These are phyloP conservation scores for Pseudopodoces humilis DNA, from an alignment of 2,113 vertebrate genomes.

Conservation along the genomic window DNA sequence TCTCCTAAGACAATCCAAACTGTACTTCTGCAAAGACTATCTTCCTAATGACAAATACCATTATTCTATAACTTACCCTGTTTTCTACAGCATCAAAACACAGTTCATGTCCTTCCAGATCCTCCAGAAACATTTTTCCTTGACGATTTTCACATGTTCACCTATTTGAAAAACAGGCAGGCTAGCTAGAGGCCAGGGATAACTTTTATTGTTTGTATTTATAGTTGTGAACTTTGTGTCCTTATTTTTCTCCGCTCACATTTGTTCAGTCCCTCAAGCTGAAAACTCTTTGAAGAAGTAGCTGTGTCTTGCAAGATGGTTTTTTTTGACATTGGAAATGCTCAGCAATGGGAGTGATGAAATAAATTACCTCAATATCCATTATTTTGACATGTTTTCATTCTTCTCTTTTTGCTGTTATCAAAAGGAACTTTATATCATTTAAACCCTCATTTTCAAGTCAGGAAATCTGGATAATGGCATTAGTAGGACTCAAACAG, in stretches of 20 bases:
- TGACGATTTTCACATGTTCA: neutral
- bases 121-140: neutral
- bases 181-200: neutral
- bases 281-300: slow-evolving; percentile 2
- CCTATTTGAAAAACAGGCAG: neutral
- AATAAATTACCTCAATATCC: neutral
- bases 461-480: neutral
- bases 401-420: neutral
- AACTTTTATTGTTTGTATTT: slow-evolving; percentile 10
- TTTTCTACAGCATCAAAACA: neutral
- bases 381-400: neutral
- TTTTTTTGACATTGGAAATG: neutral
- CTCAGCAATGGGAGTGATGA: neutral
- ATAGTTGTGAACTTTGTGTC: neutral
- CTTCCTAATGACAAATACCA: neutral
- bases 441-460: slow-evolving; percentile 5
- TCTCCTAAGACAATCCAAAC: neutral
- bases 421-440: neutral
- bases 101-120: neutral
- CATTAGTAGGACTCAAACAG: neutral
- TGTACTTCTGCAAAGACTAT: neutral
- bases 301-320: neutral
- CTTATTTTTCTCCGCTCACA: neutral
- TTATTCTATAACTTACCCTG: neutral
- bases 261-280: neutral